Conservation (phyloP, 2,797 vertebrate species). For the Epinephelus coioides region DNA sequence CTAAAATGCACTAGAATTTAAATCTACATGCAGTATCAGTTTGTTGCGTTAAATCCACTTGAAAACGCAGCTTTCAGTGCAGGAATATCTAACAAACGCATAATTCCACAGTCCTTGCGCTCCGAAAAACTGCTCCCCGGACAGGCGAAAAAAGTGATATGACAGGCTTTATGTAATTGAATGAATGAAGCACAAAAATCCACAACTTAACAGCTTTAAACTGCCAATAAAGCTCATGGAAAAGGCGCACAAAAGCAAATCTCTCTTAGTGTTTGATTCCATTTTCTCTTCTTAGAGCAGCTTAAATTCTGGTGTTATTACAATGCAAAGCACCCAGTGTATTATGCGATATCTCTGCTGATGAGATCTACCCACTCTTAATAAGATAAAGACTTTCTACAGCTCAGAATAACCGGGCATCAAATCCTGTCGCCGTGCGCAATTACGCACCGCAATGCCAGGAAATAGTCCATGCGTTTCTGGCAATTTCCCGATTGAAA, state of each 20-base stretch:
- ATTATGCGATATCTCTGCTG: neutral
- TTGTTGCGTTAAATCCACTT: neutral
- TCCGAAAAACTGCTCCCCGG: neutral
- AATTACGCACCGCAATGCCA: conserved; percentile 63
- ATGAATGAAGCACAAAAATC: neutral
- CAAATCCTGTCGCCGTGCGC: conserved; percentile 42
- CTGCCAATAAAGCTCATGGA: neutral
- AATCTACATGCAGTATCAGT: neutral
- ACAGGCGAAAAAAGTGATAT: neutral
- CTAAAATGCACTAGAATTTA: rapidly evolving
- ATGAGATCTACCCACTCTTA: neutral
- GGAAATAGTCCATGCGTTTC: neutral
- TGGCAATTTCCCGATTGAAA: neutral
- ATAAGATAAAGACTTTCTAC: neutral
- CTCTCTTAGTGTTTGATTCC: neutral
- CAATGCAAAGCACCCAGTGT: neutral
- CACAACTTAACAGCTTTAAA: neutral
- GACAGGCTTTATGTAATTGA: neutral
- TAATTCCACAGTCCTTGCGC: neutral
- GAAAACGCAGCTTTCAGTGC: neutral
- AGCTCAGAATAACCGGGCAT: neutral
- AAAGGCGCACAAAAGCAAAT: neutral
- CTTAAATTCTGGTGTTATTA: neutral
- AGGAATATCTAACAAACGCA: neutral
- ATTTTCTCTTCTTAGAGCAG: neutral